phyloP scores from a whole-genome alignment of 2,888 invertebrate species.

The Ernsta delagoae region DNA sequence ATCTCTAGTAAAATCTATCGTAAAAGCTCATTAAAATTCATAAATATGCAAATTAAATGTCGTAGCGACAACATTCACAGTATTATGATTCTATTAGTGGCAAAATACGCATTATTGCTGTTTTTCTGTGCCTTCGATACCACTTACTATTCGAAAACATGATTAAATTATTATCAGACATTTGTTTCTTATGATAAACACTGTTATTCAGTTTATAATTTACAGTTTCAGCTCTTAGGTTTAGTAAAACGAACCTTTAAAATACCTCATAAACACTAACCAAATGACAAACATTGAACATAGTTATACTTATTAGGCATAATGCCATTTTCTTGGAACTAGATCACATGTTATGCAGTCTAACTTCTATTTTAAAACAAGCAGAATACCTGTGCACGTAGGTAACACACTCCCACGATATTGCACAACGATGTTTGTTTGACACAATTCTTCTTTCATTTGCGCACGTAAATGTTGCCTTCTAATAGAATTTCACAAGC shows the following conservation, averaged over 20 bases:
- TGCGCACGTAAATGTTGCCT: conserved; percentile 29
- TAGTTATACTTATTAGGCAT: neutral
- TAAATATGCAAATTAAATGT: conserved; percentile 32
- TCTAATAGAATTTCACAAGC: conserved; percentile 34
- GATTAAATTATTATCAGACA: conserved; percentile 21
- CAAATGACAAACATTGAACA: neutral
- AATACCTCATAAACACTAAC: neutral
- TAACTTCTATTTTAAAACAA: conserved; percentile 23
- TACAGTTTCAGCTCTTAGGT: neutral
- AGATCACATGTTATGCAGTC: conserved; percentile 14
- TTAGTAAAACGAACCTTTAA: neutral
- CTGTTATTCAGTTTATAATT: neutral
- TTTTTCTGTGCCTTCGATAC: conserved; percentile 12
- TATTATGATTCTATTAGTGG: conserved; percentile 24
- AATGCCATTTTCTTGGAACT: neutral
- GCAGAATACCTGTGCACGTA: conserved; percentile 34
- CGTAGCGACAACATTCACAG: conserved; percentile 21
- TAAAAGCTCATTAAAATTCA: conserved; percentile 31
- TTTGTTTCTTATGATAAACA: conserved; percentile 1
- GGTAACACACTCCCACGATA: conserved; percentile 56
- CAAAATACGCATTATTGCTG: conserved; percentile 21
- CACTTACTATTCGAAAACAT: conserved; percentile 7
- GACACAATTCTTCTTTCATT: conserved; percentile 34
- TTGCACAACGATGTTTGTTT: conserved; percentile 51
- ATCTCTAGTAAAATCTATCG: conserved; percentile 5